Percentiles rank a stretch among this genome's conserved stretches.
phyloP scores from a whole-genome alignment of 2,113 vertebrate species.

The Aegypius monachus region DNA sequence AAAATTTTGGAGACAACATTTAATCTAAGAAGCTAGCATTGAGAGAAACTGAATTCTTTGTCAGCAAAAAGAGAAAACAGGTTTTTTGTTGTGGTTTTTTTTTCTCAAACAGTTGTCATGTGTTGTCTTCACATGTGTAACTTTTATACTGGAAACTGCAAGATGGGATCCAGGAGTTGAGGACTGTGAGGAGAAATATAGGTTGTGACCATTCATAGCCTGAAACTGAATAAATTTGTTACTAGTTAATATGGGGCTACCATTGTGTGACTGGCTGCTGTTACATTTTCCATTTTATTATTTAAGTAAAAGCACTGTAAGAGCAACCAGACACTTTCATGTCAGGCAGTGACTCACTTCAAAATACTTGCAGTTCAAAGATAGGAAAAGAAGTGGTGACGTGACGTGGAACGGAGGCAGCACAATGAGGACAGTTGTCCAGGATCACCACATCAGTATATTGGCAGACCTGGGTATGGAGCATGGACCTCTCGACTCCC shows the following conservation, averaged over 20 bases:
- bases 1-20: not conserved
- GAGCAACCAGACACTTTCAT: not conserved
- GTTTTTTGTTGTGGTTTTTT: too few relatives aligned
- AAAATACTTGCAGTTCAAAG: not conserved
- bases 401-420: rapidly evolving
- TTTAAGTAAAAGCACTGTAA: not conserved
- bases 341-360: not conserved
- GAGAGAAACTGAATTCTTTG: not conserved
- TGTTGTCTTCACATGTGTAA: not conserved
- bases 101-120: not conserved
- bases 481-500: too few relatives aligned
- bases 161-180: not conserved
- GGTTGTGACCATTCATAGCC: not conserved
- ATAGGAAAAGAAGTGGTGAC: not conserved
- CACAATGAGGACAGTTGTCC: not conserved
- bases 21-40: not conserved
- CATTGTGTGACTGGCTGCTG: not conserved
- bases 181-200: not conserved
- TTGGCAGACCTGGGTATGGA: not conserved
- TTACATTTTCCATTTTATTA: not conserved
- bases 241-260: not conserved
- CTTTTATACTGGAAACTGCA: not conserved
- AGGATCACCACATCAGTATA: not conserved
- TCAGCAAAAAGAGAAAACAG: not conserved
- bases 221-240: not conserved